Evolutionary conservation across 2,888 invertebrate genomes (phyloP).

Genomic region (Allygus modestus): DNA sequence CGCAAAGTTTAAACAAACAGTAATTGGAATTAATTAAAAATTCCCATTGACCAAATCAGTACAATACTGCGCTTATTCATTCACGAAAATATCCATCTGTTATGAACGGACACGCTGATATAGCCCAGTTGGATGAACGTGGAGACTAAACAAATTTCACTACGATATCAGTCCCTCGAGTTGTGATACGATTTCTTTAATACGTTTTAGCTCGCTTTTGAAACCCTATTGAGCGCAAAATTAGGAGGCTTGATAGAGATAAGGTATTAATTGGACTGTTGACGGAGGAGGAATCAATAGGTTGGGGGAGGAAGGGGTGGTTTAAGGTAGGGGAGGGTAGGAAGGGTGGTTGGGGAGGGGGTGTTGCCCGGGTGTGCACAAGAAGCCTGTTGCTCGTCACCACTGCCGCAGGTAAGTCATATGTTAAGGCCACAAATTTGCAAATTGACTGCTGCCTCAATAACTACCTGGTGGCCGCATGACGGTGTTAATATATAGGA

Average conservation of each 20-base stretch:
- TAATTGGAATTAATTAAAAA: no score
- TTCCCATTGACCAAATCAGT: no score
- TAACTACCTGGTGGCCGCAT: no score
- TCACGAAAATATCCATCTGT: background rate
- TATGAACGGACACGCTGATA: no score
- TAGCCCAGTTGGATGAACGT: background rate
- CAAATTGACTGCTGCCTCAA: slow-evolving; percentile 16
- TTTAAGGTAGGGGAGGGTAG: background rate
- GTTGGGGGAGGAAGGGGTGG: slow-evolving; percentile 24
- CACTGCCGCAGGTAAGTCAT: slow-evolving; percentile 23
- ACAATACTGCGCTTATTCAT: background rate
- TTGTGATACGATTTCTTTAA: background rate
- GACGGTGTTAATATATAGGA: no score
- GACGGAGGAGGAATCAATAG: slow-evolving; percentile 30
- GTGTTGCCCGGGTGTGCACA: slow-evolving; percentile 16
- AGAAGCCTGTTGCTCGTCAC: slow-evolving; percentile 15
- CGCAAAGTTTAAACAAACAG: no score
- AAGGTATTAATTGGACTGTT: slow-evolving; percentile 26
- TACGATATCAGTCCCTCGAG: background rate
- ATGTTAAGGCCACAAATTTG: background rate
- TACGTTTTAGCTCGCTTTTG: background rate
- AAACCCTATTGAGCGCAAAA: background rate
- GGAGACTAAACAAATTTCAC: background rate
- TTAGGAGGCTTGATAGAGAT: slow-evolving; percentile 30
- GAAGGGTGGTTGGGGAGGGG: background rate